A percentile compares a stretch with the other conserved stretches of the same genome.
These are phyloP conservation scores for Pachyseris speciosa DNA, from an alignment of 64 coral and sea anemone species.

Conservation along the genomic window DNA sequence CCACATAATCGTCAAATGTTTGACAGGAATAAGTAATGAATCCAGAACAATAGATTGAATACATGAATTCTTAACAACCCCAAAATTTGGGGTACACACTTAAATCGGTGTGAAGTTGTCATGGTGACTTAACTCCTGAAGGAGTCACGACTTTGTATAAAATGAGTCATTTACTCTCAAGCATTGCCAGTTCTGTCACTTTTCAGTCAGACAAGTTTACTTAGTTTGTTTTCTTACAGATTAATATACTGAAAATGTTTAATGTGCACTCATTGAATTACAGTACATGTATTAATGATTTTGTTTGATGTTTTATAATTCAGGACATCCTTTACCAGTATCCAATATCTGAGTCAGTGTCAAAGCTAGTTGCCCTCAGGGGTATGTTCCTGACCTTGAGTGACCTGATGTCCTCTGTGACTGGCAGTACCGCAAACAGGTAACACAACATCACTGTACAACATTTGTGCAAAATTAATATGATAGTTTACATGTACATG, in stretches of 20 bases:
- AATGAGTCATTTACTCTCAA: no score
- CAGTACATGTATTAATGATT: not conserved
- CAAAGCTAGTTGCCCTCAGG: constrained; percentile 72
- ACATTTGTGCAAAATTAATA: not conserved
- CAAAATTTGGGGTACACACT: no score
- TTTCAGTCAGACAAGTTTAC: no score
- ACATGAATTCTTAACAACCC: no score
- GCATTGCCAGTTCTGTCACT: no score
- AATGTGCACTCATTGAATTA: not conserved
- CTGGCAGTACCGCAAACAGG: constrained; percentile 70
- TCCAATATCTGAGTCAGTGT: constrained; percentile 58
- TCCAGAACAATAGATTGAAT: no score
- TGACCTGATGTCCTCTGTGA: constrained; percentile 86
- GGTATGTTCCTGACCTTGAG: constrained; percentile 88
- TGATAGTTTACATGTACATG: not conserved
- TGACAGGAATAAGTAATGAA: no score
- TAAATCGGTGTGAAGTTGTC: no score
- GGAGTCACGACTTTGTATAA: no score
- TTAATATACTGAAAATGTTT: not conserved
- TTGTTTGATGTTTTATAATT: not conserved
- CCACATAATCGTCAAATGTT: no score
- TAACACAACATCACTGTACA: not conserved
- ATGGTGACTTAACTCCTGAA: no score
- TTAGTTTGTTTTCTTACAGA: not conserved
- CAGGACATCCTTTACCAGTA: constrained; percentile 92